Evolutionary conservation across 2,113 vertebrate species (phyloP).

Genomic region (Salvelinus fontinalis): DNA sequence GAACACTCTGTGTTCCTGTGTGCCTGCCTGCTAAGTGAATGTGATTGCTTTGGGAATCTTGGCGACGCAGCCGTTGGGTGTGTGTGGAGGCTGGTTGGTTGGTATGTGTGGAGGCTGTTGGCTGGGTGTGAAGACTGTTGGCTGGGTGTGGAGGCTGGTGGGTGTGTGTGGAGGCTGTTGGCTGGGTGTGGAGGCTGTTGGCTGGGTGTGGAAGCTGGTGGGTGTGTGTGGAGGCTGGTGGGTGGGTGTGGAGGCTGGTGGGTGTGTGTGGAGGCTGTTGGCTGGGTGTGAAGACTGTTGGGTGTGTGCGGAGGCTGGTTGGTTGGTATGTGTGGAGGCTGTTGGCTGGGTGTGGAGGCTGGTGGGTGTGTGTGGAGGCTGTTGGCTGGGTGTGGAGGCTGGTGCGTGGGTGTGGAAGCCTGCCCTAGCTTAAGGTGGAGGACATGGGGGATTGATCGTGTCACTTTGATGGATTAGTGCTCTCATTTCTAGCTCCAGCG

Average conservation of each 20-base stretch:
- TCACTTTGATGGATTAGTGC: conserved; percentile 69
- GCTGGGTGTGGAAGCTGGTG: background rate
- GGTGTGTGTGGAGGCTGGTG: background rate
- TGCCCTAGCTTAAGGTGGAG: conserved; percentile 14
- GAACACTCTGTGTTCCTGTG: conserved; percentile 4
- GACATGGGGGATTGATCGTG: conserved; percentile 31
- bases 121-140: background rate
- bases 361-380: background rate
- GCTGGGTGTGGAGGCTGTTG: background rate
- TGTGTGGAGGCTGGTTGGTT: background rate
- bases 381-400: background rate
- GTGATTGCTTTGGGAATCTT: background rate
- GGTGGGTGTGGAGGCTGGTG: background rate
- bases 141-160: background rate
- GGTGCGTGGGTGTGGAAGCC: conserved; percentile 6
- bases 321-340: background rate
- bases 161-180: background rate
- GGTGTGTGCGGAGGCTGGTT: background rate
- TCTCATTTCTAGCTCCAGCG: conserved; percentile 61
- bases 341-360: background rate
- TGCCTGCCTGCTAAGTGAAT: conserved; percentile 3
- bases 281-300: background rate
- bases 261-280: background rate
- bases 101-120: background rate
- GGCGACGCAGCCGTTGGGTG: background rate